Conservation (phyloP, 2,113 vertebrate species). For the Rhinogobius similis region DNA sequence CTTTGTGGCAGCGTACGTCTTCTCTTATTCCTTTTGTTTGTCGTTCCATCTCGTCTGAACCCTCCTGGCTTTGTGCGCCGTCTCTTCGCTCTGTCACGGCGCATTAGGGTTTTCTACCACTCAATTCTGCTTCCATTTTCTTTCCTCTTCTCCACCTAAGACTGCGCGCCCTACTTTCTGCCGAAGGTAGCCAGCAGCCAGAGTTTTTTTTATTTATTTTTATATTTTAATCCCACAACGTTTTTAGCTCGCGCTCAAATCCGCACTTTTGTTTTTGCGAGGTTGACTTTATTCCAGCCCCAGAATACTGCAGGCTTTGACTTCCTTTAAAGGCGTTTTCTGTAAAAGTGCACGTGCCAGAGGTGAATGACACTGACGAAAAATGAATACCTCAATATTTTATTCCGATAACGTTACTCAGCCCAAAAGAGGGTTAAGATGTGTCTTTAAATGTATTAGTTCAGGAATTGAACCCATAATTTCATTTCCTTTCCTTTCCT, state of each 20-base stretch:
- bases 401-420: too few species aligned
- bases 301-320: constrained; percentile 3
- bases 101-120: constrained; percentile 23
- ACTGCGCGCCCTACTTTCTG: constrained; percentile 4
- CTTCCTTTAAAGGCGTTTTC: background rate
- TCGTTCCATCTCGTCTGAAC: constrained; percentile 1
- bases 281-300: constrained; percentile 12
- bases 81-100: constrained; percentile 29
- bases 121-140: constrained; percentile 3
- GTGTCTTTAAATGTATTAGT: too few species aligned
- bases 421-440: too few species aligned
- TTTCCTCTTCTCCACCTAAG: background rate
- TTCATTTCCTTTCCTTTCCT: too few species aligned
- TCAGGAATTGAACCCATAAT: too few species aligned
- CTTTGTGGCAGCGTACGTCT: background rate
- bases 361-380: too few species aligned
- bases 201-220: background rate
- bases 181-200: background rate
- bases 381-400: too few species aligned
- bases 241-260: background rate
- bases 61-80: constrained; percentile 18
- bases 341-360: too few species aligned
- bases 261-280: constrained; percentile 17
- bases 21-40: background rate
- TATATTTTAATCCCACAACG: background rate